Evolutionary conservation across 2,113 vertebrate species (phyloP).

Genomic region (Edolisoma coerulescens): DNA sequence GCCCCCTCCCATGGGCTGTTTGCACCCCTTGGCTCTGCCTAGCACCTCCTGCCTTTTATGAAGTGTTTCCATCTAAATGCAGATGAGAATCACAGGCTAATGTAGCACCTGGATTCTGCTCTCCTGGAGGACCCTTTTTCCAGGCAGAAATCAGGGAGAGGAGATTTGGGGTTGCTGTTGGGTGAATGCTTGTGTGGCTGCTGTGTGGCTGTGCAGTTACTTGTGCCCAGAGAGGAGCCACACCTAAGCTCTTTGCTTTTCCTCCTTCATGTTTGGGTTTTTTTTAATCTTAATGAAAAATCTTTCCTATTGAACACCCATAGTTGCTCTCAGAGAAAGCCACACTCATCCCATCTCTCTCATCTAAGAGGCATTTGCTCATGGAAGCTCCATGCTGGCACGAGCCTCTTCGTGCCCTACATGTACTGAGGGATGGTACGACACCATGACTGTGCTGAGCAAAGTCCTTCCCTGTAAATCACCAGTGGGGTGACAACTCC

Average conservation of each 20-base stretch:
- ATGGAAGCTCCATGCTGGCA: neutral
- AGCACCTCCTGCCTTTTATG: neutral
- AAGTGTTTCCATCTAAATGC: neutral
- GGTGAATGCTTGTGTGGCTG: neutral
- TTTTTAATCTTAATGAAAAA: neutral
- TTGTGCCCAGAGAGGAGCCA: neutral
- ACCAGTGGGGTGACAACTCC: neutral
- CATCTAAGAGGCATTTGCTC: neutral
- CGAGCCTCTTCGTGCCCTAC: neutral
- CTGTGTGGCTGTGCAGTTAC: neutral
- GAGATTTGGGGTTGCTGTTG: neutral
- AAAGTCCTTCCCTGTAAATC: neutral
- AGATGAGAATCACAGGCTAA: neutral
- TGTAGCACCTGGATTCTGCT: neutral
- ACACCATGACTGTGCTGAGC: neutral
- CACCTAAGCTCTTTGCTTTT: neutral
- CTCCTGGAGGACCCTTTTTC: neutral
- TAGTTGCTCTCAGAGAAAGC: neutral
- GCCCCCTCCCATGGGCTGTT: neutral
- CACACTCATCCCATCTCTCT: neutral
- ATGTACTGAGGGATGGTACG: neutral
- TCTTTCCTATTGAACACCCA: neutral
- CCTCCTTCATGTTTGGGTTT: neutral
- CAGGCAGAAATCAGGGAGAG: neutral
- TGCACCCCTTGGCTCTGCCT: neutral